Percentiles rank a stretch among this genome's conserved stretches.
phyloP scores from a whole-genome alignment of 2,113 vertebrate genomes.

The Tretioscincus oriximinensis region DNA sequence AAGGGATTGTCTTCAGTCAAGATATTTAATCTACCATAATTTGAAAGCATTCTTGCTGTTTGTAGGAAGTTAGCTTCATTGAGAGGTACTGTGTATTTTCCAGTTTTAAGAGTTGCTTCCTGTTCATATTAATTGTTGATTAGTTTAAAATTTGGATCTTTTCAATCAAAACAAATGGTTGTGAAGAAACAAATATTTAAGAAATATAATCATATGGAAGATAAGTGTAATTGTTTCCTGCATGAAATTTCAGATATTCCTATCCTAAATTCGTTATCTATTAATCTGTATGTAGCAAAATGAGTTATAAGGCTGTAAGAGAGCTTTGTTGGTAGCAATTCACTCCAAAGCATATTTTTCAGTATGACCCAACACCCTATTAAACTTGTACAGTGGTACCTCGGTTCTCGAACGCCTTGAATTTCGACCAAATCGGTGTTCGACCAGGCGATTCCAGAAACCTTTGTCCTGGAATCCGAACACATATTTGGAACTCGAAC shows the following conservation, averaged over 20 bases:
- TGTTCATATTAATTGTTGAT: conserved; percentile 4
- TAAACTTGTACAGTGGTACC: too few relatives aligned
- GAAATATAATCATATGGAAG: neutral
- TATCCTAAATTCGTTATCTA: neutral
- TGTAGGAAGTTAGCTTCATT: conserved; percentile 21
- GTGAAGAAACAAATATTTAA: too few relatives aligned
- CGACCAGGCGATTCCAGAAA: too few relatives aligned
- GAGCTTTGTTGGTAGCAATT: neutral
- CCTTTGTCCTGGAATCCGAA: too few relatives aligned
- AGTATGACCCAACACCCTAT: neutral
- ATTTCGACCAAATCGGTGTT: too few relatives aligned
- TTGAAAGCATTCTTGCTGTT: conserved; percentile 16
- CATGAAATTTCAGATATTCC: neutral
- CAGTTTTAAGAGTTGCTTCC: conserved; percentile 26
- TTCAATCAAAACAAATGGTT: neutral
- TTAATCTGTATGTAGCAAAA: neutral
- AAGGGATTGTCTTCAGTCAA: conserved; percentile 41
- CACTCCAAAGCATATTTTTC: neutral
- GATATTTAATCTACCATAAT: conserved; percentile 25
- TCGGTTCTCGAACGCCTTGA: too few relatives aligned
- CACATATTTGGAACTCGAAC: too few relatives aligned
- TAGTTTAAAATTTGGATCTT: neutral
- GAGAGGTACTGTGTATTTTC: conserved; percentile 9
- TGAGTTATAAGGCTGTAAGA: neutral
- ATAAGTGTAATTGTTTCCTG: neutral